Conservation (phyloP, 2,113 vertebrate species). For the Rhinoptilus africanus region DNA sequence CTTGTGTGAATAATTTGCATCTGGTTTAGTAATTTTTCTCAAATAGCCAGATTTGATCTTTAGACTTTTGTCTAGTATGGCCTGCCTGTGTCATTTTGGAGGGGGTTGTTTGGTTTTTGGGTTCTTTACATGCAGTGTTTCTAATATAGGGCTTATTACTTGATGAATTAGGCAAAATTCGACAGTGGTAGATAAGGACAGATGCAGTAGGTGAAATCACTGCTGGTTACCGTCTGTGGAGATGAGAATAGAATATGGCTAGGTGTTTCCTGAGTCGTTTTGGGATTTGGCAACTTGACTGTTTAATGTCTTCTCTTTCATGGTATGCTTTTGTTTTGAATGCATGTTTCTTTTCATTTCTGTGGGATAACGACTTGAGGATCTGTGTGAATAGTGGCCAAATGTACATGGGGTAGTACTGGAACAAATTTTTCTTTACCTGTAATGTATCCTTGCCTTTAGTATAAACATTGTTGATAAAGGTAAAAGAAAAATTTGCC, state of each 20-base stretch:
- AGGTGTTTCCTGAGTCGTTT: background rate
- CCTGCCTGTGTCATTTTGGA: background rate
- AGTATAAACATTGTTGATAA: background rate
- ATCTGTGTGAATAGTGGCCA: background rate
- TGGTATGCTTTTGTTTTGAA: background rate
- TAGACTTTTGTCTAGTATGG: background rate
- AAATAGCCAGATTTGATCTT: background rate
- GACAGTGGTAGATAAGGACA: background rate
- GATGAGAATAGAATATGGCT: background rate
- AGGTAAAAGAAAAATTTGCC: background rate
- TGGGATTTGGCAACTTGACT: background rate
- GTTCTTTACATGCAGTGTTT: background rate
- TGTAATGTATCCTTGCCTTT: background rate
- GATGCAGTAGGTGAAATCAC: background rate
- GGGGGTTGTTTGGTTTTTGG: background rate
- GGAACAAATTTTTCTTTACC: background rate
- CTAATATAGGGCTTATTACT: background rate
- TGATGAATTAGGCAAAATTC: background rate
- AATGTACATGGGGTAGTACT: background rate
- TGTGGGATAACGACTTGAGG: background rate
- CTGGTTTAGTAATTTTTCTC: background rate
- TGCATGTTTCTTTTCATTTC: background rate
- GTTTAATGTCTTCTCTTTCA: background rate
- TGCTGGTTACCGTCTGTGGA: background rate
- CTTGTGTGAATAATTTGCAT: background rate